These are phyloP conservation scores for Melanostoma scalare DNA, from an alignment of 2,888 invertebrate genomes.

Conservation along the genomic window DNA sequence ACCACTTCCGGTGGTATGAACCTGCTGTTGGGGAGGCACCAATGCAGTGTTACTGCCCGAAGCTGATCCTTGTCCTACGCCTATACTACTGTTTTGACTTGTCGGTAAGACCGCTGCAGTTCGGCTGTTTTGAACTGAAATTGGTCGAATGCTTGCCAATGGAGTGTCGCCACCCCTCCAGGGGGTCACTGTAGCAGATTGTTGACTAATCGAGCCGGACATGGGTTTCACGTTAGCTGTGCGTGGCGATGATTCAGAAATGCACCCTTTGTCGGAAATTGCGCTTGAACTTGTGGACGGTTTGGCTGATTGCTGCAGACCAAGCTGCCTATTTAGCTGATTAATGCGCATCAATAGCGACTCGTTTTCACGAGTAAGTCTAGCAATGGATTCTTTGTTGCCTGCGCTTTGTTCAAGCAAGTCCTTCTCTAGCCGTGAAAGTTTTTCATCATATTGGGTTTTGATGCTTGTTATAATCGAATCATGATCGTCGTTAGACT, in stretches of 20 bases:
- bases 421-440: slow-evolving; percentile 89
- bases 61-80: slow-evolving; percentile 79
- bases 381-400: slow-evolving; percentile 83
- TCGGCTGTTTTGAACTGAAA: slow-evolving; percentile 88
- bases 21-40: slow-evolving; percentile 86
- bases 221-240: slow-evolving; percentile 98
- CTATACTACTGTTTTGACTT: slow-evolving; percentile 83
- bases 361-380: slow-evolving; percentile 86
- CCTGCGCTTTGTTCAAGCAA: slow-evolving; percentile 86
- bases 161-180: slow-evolving; percentile 92
- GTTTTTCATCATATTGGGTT: slow-evolving; percentile 87
- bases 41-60: slow-evolving; percentile 82
- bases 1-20: slow-evolving; percentile 82
- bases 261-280: slow-evolving; percentile 83
- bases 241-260: slow-evolving; percentile 84
- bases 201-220: slow-evolving; percentile 86
- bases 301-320: slow-evolving; percentile 86
- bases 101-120: slow-evolving; percentile 92
- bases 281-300: slow-evolving; percentile 87
- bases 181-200: slow-evolving; percentile 84
- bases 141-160: slow-evolving; percentile 95
- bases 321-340: slow-evolving; percentile 87
- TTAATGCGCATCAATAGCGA: slow-evolving; percentile 87
- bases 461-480: slow-evolving; percentile 85
- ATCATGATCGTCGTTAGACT: slow-evolving; percentile 84